These are phyloP conservation scores for Apodemus sylvaticus DNA, from an alignment of 2,113 vertebrate species.

Conservation along the genomic window DNA sequence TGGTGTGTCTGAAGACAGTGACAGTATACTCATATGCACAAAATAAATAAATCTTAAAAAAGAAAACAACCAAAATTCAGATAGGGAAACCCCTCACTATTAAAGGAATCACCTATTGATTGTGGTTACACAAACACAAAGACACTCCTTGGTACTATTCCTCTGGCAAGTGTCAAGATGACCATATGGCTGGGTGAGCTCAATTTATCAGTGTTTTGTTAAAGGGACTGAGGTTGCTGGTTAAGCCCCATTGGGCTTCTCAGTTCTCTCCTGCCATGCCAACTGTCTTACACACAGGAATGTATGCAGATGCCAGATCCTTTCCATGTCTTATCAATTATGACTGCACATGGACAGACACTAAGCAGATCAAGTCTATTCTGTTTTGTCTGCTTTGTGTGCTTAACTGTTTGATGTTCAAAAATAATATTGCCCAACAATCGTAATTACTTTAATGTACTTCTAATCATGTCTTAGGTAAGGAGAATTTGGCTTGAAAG, in stretches of 20 bases:
- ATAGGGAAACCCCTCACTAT: neutral
- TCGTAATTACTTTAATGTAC: neutral
- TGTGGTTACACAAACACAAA: neutral
- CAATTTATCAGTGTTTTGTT: neutral
- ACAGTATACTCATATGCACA: too few species aligned
- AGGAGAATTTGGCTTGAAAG: neutral
- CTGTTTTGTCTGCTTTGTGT: neutral
- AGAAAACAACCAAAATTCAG: neutral
- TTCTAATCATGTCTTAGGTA: neutral
- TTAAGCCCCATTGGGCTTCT: neutral
- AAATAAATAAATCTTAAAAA: too few species aligned
- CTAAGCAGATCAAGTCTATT: neutral
- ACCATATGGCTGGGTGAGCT: neutral
- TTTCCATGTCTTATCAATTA: neutral
- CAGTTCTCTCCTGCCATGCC: neutral
- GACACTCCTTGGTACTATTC: neutral
- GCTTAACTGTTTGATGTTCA: neutral
- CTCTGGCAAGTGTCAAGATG: neutral
- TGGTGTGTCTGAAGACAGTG: too few species aligned
- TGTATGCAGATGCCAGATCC: neutral
- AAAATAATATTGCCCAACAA: neutral
- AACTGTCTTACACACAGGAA: neutral
- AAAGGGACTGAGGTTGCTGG: neutral
- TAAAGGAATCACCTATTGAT: slow-evolving; percentile 20
- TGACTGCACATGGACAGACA: neutral